Base-by-base conservation (phyloP, 2,888 invertebrate species). In the Caenorhabditis uteleia region DNA sequence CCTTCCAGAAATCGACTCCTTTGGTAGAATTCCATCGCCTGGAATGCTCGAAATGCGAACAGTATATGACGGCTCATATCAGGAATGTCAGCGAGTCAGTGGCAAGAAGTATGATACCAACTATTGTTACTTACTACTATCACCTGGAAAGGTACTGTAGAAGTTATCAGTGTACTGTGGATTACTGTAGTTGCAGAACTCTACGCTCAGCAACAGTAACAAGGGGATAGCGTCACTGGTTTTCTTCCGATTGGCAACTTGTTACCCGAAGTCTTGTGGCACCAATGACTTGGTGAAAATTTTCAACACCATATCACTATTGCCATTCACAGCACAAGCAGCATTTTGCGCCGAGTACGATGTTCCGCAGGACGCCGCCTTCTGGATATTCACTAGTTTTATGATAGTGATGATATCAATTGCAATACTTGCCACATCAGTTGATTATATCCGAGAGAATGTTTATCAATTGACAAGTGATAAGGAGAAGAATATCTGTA, bases 1-100 rank as follows among this genome's bases (percentile, higher is more conserved):
- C n/a, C n/a, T n/a, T 68, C 45, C 36, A 68, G 67, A 68, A 58
- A 38, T 62, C 8, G 67, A 68, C 31, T 54, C 67, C 1, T 68
- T 54, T 16, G 67, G 67, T 10, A 48, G 50, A 10, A 42, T 57
- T 3, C 49, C 54, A 26, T 44, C 55, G 2, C 31, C 61, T 4
- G 61, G 58, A 10, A 25, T 68, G 18, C 42, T 68, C 2, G 61
- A 68, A 34, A 6, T 50, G 12, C 42, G 40, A 6, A 47, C 51
- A n/a, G 39, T 57, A 16, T 48, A 54, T 20, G 57, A 48, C 16
- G 67, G 67, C 4, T 61, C 58, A 7, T 39, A 31, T 25, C 45
- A 48, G 36, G 68, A 68, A 16, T 68, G 68, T 29, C n/a, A 47
- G 29, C 31, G 53, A 25, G 48, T 54, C 10, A 34, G 67, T 20